phyloP scores from a whole-genome alignment of 30 jellyfish, hydroid and myxozoan species.

The Hydractinia echinata region DNA sequence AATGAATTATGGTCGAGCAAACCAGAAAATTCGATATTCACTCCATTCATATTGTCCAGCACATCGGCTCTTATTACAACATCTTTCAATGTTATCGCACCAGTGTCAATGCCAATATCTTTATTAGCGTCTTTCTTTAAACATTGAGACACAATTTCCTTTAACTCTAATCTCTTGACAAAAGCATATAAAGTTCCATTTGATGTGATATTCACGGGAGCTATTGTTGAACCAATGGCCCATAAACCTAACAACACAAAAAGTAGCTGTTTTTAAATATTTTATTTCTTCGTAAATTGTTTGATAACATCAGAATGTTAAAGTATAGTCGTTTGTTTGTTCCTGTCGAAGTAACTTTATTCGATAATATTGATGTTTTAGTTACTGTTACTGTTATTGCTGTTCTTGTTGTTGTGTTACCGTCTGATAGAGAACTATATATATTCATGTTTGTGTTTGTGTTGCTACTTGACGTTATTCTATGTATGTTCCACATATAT shows the following conservation, averaged over 20 bases:
- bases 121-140: slow-evolving; percentile 17
- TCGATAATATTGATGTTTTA: too few relatives aligned
- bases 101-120: slow-evolving; percentile 51
- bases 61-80: slow-evolving; percentile 61
- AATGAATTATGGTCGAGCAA: slow-evolving; percentile 31
- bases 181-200: slow-evolving; percentile 43
- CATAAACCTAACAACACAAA: slow-evolving; percentile 22
- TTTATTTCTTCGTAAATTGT: too few relatives aligned
- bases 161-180: slow-evolving; percentile 30
- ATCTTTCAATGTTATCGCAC: slow-evolving; percentile 44
- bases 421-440: too few relatives aligned
- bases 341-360: too few relatives aligned
- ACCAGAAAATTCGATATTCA: slow-evolving; percentile 55
- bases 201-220: slow-evolving; percentile 25
- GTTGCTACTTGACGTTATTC: too few relatives aligned
- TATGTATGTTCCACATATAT: too few relatives aligned
- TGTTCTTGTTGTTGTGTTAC: too few relatives aligned
- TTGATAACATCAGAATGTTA: too few relatives aligned
- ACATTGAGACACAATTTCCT: slow-evolving; percentile 57
- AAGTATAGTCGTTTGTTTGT: too few relatives aligned
- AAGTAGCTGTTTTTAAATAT: too few relatives aligned
- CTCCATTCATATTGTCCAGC: slow-evolving; percentile 34
- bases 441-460: too few relatives aligned
- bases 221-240: slow-evolving; percentile 35
- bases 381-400: too few relatives aligned